Percentiles rank a stretch among this genome's conserved stretches.
phyloP scores from a whole-genome alignment of 2,797 vertebrate species.

The Pristis pectinata region DNA sequence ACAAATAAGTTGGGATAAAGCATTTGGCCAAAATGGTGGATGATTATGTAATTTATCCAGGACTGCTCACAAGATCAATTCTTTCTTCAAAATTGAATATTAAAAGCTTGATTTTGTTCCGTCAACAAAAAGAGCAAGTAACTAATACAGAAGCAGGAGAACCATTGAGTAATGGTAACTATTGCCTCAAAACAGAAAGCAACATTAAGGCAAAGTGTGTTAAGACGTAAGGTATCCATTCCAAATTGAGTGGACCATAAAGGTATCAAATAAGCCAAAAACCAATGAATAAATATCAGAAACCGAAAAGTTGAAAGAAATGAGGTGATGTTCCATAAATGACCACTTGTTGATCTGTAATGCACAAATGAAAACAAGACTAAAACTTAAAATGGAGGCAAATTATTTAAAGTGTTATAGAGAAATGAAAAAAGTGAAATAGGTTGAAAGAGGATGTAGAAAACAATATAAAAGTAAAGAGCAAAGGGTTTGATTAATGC shows the following conservation, averaged over 20 bases:
- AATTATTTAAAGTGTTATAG: too few species aligned
- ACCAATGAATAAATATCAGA: background rate
- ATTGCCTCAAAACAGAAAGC: background rate
- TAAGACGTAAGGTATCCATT: background rate
- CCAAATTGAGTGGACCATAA: background rate
- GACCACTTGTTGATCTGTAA: background rate
- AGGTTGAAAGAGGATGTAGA: too few species aligned
- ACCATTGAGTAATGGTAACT: background rate
- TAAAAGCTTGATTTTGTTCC: background rate
- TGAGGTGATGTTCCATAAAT: background rate
- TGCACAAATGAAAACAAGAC: too few species aligned
- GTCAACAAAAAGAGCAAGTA: background rate
- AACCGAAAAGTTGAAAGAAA: background rate
- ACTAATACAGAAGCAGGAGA: background rate
- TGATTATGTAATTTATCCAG: background rate
- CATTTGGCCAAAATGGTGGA: background rate
- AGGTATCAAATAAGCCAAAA: background rate
- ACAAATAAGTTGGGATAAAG: background rate
- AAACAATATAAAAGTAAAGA: background rate
- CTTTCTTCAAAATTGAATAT: background rate
- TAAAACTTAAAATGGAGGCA: too few species aligned
- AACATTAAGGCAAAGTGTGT: background rate
- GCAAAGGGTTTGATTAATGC: background rate
- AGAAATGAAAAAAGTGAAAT: too few species aligned
- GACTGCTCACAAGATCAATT: background rate